phyloP scores from a whole-genome alignment of 37 sponge, comb jelly and placozoan genomes.

The Theonella swinhoei region DNA sequence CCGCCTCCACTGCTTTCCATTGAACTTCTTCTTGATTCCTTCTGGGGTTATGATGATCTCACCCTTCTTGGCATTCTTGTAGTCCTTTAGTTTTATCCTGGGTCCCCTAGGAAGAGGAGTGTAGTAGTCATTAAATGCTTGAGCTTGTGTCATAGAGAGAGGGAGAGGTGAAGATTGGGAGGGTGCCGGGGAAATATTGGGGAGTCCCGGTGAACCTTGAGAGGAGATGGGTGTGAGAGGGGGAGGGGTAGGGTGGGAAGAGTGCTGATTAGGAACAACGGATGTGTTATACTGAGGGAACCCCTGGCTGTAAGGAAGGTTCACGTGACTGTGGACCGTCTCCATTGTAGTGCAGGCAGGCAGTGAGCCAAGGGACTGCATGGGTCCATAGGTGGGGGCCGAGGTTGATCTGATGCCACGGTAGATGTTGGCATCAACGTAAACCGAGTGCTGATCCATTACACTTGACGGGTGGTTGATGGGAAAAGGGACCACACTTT shows the following conservation, averaged over 20 bases:
- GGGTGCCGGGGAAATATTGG: slow-evolving; percentile 9
- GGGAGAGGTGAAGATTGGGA: neutral
- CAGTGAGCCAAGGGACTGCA: slow-evolving; percentile 59
- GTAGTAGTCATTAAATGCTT: slow-evolving; percentile 26
- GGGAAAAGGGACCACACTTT: neutral
- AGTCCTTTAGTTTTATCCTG: slow-evolving; percentile 63
- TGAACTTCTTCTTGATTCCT: slow-evolving; percentile 76
- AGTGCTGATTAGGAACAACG: neutral
- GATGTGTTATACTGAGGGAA: slow-evolving; percentile 16
- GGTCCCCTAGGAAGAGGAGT: slow-evolving; percentile 31
- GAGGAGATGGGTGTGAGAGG: slow-evolving; percentile 10
- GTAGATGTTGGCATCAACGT: neutral
- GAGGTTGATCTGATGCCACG: neutral
- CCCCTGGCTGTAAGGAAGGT: neutral
- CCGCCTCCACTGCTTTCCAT: slow-evolving; percentile 76
- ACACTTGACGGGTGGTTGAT: neutral
- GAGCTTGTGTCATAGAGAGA: neutral
- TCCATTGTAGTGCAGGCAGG: slow-evolving; percentile 51
- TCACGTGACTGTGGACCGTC: neutral
- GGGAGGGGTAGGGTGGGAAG: neutral
- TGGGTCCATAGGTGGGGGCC: slow-evolving; percentile 56
- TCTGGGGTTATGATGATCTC: slow-evolving; percentile 67
- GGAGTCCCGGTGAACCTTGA: neutral
- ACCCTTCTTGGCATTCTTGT: slow-evolving; percentile 68
- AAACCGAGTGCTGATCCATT: neutral